Base-by-base conservation (phyloP, 2,888 invertebrate genomes). In the Eumerus sabulonum region DNA sequence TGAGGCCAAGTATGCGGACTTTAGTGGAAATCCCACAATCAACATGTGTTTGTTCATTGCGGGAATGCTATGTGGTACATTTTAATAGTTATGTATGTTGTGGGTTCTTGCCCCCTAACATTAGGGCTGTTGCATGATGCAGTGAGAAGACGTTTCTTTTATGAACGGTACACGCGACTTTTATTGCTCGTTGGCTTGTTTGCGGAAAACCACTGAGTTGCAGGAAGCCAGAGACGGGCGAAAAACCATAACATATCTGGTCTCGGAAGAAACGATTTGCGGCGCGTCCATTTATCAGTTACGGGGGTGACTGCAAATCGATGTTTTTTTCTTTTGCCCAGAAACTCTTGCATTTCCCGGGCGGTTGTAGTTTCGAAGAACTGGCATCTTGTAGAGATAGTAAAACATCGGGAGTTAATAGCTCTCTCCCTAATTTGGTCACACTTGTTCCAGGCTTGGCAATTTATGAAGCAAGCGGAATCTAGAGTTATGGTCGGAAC, bases 141-240 rank as follows among this genome's bases (percentile, higher is more conserved):
- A 7, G 27, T 48, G 57, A 44, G 54, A 73, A 50, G 47, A 54
- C 47, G 44, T 71, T 18, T 66, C 7, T 27, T 2, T 76, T 67
- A 59, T 63, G 67, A 68, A 73, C 67, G 48, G 16, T 67, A 72
- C 77, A 77, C 77, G 77, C 73, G 73, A 73, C 67, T 63, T 72
- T 77, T 53, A 72, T 59, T 57, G 53, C 44, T 72, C 72, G 27
- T 27, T 27, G 27, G 27, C 27, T 27, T 17, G 63, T 72, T 73
- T 73, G 16, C 42, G 64, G n/a, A 60, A 47, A 68, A 59, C 19
- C 38, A 59, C 16, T 7, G 27, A 27, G 27, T 7, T 27, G 27
- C 3, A 27, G 27, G 27, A 27, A 27, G 14, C 19, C 27, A 12
- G 1, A 16, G 14, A 0, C 1, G n/a, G 18, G 3, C 17, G 17